phyloP scores from a whole-genome alignment of 2,113 vertebrate species.

The Copsychus sechellarum region DNA sequence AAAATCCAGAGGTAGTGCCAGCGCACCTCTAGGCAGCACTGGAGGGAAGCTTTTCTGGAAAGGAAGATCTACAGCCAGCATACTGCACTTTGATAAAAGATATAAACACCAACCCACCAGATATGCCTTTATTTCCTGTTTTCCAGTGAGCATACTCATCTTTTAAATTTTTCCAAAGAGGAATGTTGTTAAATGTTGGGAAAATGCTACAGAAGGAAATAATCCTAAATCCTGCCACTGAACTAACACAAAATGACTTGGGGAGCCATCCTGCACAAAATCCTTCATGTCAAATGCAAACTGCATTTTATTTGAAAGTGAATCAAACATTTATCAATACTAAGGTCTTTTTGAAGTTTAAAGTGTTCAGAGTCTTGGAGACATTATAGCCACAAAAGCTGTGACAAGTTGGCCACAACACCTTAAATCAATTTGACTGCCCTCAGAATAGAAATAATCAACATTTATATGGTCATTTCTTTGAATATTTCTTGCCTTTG shows the following conservation, averaged over 20 bases:
- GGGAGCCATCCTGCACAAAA: not conserved
- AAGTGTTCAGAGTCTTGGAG: not conserved
- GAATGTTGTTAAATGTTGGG: not conserved
- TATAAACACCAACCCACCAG: not conserved
- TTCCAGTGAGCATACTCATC: not conserved
- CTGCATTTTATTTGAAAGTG: not conserved
- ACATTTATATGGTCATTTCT: not conserved
- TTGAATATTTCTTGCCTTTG: not conserved
- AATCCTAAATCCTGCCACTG: not conserved
- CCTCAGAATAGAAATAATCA: slow-evolving; percentile 8
- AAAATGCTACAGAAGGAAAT: not conserved
- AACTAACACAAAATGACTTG: not conserved
- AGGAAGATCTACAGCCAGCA: fast-evolving
- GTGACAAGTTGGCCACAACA: not conserved
- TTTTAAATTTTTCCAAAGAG: not conserved
- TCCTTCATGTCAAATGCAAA: not conserved
- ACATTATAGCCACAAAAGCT: not conserved
- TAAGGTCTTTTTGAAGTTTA: not conserved
- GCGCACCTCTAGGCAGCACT: no score
- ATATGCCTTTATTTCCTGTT: not conserved
- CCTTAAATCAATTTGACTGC: slow-evolving; percentile 2
- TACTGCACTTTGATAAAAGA: not conserved
- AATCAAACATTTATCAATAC: not conserved
- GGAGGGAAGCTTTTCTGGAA: not conserved
- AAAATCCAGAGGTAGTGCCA: not conserved